Percentiles rank a stretch among this genome's conserved stretches.
These are phyloP conservation scores for Entosphenus tridentatus DNA, from an alignment of 2,113 vertebrate genomes.

Conservation along the genomic window DNA sequence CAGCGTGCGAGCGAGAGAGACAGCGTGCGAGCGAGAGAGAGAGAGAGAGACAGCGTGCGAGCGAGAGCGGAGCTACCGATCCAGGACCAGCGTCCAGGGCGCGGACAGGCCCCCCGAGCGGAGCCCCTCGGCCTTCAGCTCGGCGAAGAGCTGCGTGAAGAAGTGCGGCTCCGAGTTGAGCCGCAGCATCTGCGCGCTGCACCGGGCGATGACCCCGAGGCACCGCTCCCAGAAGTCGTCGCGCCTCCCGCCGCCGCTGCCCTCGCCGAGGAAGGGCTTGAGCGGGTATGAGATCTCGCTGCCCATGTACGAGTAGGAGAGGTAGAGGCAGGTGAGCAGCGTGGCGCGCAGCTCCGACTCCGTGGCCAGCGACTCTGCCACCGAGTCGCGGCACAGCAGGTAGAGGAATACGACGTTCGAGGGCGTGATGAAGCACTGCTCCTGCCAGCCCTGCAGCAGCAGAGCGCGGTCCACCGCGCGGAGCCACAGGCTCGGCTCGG, in stretches of 20 bases:
- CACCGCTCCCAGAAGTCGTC: conserved; percentile 67
- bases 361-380: conserved; percentile 42
- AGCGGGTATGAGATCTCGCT: conserved; percentile 96
- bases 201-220: conserved; percentile 57
- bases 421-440: conserved; percentile 85
- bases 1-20: background rate
- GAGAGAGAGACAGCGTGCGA: background rate
- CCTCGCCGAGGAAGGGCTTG: conserved; percentile 75
- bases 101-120: background rate
- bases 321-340: conserved; percentile 88
- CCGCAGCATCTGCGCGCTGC: conserved; percentile 79
- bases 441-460: conserved; percentile 88
- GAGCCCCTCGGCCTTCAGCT: conserved; percentile 63
- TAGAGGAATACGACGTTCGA: conserved; percentile 90
- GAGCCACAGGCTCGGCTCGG: conserved; percentile 75
- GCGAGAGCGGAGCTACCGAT: background rate
- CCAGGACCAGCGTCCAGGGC: background rate
- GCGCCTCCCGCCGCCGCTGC: conserved; percentile 35
- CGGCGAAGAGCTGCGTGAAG: conserved; percentile 92
- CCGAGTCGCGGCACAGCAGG: conserved; percentile 59
- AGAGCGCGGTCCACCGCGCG: conserved; percentile 83
- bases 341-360: conserved; percentile 54
- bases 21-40: background rate
- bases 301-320: conserved; percentile 94
- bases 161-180: conserved; percentile 86